phyloP scores from a whole-genome alignment of 2,888 invertebrate genomes.

The Platerodrilus igneus region DNA sequence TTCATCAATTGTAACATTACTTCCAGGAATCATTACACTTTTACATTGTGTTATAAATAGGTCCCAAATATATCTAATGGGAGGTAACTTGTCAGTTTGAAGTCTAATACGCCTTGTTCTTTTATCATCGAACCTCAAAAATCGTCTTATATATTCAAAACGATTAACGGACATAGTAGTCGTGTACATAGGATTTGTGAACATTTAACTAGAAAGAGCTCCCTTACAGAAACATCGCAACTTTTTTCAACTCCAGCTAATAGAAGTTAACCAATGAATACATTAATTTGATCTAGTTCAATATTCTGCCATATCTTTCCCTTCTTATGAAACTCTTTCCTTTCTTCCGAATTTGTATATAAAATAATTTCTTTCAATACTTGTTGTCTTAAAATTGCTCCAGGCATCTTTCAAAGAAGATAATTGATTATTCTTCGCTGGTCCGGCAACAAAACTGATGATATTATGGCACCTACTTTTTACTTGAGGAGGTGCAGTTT shows the following conservation, averaged over 20 bases:
- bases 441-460: conserved; percentile 2
- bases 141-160: conserved; percentile 2
- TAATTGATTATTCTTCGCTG: conserved; percentile 4
- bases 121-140: conserved; percentile 1
- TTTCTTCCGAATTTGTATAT: conserved; percentile 3
- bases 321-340: too few relatives aligned
- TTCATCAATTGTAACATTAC: conserved; percentile 5
- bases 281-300: too few relatives aligned
- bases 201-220: conserved; percentile 2
- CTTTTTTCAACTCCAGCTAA: conserved; percentile 1
- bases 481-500: too few relatives aligned
- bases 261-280: too few relatives aligned
- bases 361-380: conserved; percentile 2
- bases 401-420: conserved; percentile 3
- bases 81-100: conserved; percentile 3
- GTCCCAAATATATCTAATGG: conserved; percentile 1
- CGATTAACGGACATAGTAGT: conserved; percentile 4
- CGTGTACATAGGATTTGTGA: conserved; percentile 4
- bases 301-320: conserved; percentile 3
- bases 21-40: too few relatives aligned
- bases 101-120: conserved; percentile 1
- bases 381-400: not conserved
- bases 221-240: not conserved
- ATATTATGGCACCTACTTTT: conserved; percentile 2
- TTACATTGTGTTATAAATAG: too few relatives aligned